Evolutionary conservation across 2,797 vertebrate genomes (phyloP).

Genomic region (Serranus cabrilla): DNA sequence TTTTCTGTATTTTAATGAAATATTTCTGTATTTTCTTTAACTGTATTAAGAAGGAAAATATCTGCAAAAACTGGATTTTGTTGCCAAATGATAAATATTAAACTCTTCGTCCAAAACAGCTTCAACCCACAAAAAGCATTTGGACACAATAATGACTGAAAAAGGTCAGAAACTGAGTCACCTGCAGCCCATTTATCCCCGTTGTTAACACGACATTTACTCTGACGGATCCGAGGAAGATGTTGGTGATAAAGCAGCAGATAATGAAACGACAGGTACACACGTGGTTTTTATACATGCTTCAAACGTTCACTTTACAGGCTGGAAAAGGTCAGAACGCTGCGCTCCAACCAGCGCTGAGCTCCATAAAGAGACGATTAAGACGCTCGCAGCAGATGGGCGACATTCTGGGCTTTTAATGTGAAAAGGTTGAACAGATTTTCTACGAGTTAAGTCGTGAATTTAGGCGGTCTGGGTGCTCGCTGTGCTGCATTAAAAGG

Average conservation of each 20-base stretch:
- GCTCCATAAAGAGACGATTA: slow-evolving; percentile 38
- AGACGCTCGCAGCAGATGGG: slow-evolving; percentile 42
- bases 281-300: not conserved
- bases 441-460: slow-evolving; percentile 22
- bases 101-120: not conserved
- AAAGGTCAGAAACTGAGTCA: slow-evolving; percentile 13
- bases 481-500: not conserved
- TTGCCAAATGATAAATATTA: not conserved
- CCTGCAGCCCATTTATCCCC: not conserved
- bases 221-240: not conserved
- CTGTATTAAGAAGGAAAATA: not conserved
- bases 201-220: not conserved
- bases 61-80: not conserved
- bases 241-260: not conserved
- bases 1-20: not conserved
- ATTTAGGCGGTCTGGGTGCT: slow-evolving; percentile 1
- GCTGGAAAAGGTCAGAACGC: slow-evolving; percentile 38
- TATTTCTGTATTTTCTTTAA: not conserved
- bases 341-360: slow-evolving; percentile 13
- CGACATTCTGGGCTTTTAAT: slow-evolving; percentile 37
- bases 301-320: slow-evolving; percentile 1
- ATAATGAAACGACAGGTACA: slow-evolving; percentile 13
- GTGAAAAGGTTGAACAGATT: slow-evolving; percentile 39
- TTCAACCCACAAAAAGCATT: slow-evolving; percentile 10
- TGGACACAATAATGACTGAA: not conserved